These are phyloP conservation scores for Drosophila diplacantha DNA, from an alignment of 2,888 invertebrate species.

Conservation along the genomic window DNA sequence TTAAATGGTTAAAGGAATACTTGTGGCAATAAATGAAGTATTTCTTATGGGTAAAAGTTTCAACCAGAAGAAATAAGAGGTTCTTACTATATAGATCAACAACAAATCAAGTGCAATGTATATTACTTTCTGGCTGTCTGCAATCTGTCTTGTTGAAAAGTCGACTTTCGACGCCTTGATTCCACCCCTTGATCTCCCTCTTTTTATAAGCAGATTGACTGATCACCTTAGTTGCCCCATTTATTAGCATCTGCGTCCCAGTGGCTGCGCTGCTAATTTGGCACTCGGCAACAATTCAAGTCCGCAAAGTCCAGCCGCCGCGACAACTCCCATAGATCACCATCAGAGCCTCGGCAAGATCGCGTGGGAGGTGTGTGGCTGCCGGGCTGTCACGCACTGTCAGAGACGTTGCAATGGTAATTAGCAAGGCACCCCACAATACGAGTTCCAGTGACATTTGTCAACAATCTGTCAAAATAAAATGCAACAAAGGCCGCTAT, in stretches of 20 bases:
- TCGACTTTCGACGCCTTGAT: neutral
- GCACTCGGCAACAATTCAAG: slow-evolving; percentile 35
- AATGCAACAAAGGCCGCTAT: slow-evolving; percentile 38
- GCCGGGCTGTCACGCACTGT: slow-evolving; percentile 55
- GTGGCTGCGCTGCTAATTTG: slow-evolving; percentile 32
- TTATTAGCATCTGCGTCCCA: slow-evolving; percentile 22
- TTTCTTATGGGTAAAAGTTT: neutral
- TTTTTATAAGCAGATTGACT: neutral
- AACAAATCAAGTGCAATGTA: too few relatives aligned
- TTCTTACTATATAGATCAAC: neutral
- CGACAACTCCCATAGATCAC: slow-evolving; percentile 52
- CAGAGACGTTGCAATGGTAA: slow-evolving; percentile 58
- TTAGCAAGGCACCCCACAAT: slow-evolving; percentile 58
- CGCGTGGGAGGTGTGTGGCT: slow-evolving; percentile 48
- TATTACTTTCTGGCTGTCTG: neutral
- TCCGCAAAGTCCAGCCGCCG: slow-evolving; percentile 9
- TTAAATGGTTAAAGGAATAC: neutral
- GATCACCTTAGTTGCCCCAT: slow-evolving; percentile 10
- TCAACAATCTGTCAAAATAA: slow-evolving; percentile 61
- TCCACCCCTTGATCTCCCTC: neutral
- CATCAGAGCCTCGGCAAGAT: slow-evolving; percentile 13
- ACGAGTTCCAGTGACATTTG: slow-evolving; percentile 56
- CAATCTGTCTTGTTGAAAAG: neutral
- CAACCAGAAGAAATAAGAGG: neutral
- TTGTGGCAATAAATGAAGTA: neutral